Evolutionary conservation across 2,888 invertebrate species (phyloP).

Genomic region (Chaetoderma sp.): DNA sequence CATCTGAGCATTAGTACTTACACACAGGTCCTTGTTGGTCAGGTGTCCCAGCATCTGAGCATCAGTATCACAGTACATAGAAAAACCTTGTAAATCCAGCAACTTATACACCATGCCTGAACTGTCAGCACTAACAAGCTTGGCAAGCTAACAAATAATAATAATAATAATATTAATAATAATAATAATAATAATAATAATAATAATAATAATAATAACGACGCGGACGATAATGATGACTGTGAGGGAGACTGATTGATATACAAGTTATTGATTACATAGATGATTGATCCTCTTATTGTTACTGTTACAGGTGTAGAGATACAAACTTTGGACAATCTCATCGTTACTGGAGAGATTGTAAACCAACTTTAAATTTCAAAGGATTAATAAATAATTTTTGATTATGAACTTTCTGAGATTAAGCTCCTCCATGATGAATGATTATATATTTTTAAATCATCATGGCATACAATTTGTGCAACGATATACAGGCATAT

Average conservation of each 20-base stretch:
- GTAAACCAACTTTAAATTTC: too few species aligned
- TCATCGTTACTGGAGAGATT: too few species aligned
- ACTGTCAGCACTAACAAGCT: slow-evolving; percentile 65
- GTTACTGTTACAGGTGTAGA: too few species aligned
- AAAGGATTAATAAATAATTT: too few species aligned
- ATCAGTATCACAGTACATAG: slow-evolving; percentile 90
- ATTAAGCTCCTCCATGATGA: too few species aligned
- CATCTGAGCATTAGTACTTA: slow-evolving; percentile 65
- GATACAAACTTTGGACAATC: too few species aligned
- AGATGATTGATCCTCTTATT: too few species aligned
- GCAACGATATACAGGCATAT: too few species aligned
- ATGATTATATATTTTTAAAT: too few species aligned
- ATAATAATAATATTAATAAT: not conserved
- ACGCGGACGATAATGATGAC: not conserved
- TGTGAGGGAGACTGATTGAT: not conserved
- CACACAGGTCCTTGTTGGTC: slow-evolving; percentile 79
- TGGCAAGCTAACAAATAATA: slow-evolving; percentile 63
- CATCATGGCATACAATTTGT: too few species aligned
- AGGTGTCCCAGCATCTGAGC: slow-evolving; percentile 78
- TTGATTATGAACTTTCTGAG: too few species aligned
- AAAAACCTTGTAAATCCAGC: slow-evolving; percentile 87
- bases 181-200: not conserved
- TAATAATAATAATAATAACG: too few species aligned
- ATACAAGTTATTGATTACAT: slow-evolving; percentile 1
- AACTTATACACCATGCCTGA: slow-evolving; percentile 79